Evolutionary conservation across 1,140 invertebrate genomes (phyloP).

Genomic region (Vollenhovia emeryi): DNA sequence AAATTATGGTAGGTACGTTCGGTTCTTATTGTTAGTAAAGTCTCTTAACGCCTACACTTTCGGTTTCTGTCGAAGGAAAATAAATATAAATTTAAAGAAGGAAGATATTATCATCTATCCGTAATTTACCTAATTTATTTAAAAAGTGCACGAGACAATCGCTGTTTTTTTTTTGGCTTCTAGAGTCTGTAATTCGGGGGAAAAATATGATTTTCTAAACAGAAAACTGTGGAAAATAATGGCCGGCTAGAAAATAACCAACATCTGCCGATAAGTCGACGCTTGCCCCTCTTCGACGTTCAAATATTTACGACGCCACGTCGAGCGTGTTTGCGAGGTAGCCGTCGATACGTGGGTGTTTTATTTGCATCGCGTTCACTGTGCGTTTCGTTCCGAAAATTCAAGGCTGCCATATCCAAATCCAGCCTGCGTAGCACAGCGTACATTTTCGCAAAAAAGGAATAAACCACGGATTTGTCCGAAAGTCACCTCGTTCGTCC

Average conservation of each 20-base stretch:
- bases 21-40: not conserved
- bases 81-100: not conserved
- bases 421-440: not conserved
- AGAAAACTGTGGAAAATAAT: conserved; percentile 10
- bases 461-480: conserved; percentile 43
- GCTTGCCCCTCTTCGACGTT: conserved; percentile 1
- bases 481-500: not conserved
- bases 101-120: not conserved
- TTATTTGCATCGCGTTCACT: conserved; percentile 59
- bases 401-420: conserved; percentile 52
- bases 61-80: not conserved
- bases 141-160: not conserved
- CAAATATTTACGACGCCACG: conserved; percentile 53
- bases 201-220: not conserved
- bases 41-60: not conserved
- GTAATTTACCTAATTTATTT: not conserved
- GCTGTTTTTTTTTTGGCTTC: not conserved
- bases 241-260: not conserved
- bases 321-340: conserved; percentile 40
- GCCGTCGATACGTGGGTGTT: conserved; percentile 31
- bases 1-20: not conserved
- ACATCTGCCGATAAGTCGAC: conserved; percentile 24
- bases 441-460: conserved; percentile 37
- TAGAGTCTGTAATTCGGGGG: not conserved
- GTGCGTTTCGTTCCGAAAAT: conserved; percentile 47